Evolutionary conservation across 30 jellyfish, hydroid and myxozoan genomes (phyloP), one percentile per base, ranked within the genome.

Genomic region (Aurelia sp.): DNA sequence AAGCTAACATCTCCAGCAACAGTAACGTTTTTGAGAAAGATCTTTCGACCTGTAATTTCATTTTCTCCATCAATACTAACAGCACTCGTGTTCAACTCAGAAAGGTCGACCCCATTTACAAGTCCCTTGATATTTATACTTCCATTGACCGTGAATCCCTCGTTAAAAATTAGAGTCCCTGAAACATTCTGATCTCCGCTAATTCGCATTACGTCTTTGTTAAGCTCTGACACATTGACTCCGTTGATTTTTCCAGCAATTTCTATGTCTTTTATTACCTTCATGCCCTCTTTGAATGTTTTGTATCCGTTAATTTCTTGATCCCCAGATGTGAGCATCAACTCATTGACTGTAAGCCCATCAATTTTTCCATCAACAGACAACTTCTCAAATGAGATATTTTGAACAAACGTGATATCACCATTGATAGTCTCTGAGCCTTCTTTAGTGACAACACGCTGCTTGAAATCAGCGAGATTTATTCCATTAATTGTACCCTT

Each of bases 121-220:
- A 52, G 68, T 3, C 95, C 95, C 13, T 58, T 27, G 22, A 74
- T 55, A 48, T 64, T 18, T 13, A 91, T 64, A 65, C 80, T 73
- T 13, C 92, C 92, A 62, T 80, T 66, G 27, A 85, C 94, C 10
- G 71, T 33, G 40, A 89, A 62, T 17, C 86, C 97, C n/a, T 70
- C 55, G 22, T 79, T 47, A 41, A 93, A 87, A 31, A 73, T 53
- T 74, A 82, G 55, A 13, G 11, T 31, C 16, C 91, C 98, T 0
- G 93, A 48, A 1, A 90, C 60, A 63, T 52, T 93, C 81, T 93
- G 98, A 71, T 93, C 88, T 37, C 89, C 91, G 4, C 20, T 55
- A 27, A 66, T 40, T 74, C 82, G 73, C 91, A 93, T 66, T 17
- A 76, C 62, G 17, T 68, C 63, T 47, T 40, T 35, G 35, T 82